phyloP scores from a whole-genome alignment of 2,888 invertebrate genomes.

The Ypsolopha scabrella region DNA sequence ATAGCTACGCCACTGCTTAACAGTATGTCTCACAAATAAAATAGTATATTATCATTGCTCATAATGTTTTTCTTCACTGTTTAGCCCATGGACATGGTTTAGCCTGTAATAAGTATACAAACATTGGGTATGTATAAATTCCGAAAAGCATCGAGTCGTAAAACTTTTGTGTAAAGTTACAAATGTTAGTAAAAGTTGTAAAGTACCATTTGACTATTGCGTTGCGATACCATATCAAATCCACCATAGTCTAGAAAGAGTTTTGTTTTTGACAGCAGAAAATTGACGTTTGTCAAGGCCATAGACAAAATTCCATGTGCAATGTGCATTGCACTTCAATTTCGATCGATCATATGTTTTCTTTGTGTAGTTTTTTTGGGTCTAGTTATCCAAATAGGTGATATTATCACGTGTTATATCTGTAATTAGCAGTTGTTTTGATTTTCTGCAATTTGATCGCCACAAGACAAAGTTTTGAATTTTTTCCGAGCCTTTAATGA shows the following conservation, averaged over 20 bases:
- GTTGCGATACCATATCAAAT: background rate
- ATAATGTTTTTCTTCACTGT: too few relatives aligned
- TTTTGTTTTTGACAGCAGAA: slow-evolving; percentile 12
- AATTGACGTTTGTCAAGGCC: slow-evolving; percentile 25
- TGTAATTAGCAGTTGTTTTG: background rate
- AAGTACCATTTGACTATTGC: too few relatives aligned
- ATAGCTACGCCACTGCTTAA: too few relatives aligned
- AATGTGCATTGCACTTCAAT: slow-evolving; percentile 33
- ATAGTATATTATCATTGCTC: too few relatives aligned
- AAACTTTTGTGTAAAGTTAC: too few relatives aligned
- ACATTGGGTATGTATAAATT: too few relatives aligned
- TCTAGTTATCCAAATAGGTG: slow-evolving; percentile 65
- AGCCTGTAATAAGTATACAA: too few relatives aligned
- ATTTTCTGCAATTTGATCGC: background rate
- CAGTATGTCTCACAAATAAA: too few relatives aligned
- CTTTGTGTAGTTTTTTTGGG: slow-evolving; percentile 69
- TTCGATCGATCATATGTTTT: slow-evolving; percentile 71
- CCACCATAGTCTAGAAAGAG: background rate
- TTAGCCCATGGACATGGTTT: too few relatives aligned
- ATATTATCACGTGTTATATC: slow-evolving; percentile 31
- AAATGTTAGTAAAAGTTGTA: too few relatives aligned
- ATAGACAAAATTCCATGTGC: slow-evolving; percentile 63
- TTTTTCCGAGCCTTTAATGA: background rate
- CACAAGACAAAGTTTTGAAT: background rate
- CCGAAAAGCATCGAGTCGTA: too few relatives aligned